Conservation (phyloP, 2,888 invertebrate species). For the Hirtodrosophila duncani region DNA sequence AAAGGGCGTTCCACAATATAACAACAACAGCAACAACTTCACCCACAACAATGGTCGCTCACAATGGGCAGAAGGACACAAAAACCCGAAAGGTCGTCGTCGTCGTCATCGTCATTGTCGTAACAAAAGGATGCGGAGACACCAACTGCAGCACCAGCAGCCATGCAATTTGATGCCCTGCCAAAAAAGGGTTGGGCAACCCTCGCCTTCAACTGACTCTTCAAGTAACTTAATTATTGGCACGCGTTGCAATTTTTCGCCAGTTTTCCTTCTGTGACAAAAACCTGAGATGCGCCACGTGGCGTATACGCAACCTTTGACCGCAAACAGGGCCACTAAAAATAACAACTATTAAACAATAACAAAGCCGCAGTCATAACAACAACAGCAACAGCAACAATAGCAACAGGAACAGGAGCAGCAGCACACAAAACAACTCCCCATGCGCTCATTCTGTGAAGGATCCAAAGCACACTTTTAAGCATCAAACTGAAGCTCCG, state of each 20-base stretch:
- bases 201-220: neutral
- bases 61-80: conserved; percentile 63
- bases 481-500: conserved; percentile 31
- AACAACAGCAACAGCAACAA: neutral
- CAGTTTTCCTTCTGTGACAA: conserved; percentile 41
- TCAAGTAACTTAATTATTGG: conserved; percentile 72
- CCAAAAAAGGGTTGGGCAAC: conserved; percentile 43
- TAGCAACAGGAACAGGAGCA: conserved; percentile 9
- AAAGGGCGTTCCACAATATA: conserved; percentile 62
- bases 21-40: conserved; percentile 49
- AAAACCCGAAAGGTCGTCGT: conserved; percentile 53
- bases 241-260: conserved; percentile 73
- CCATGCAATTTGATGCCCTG: conserved; percentile 65
- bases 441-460: conserved; percentile 41
- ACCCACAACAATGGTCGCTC: no score
- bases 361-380: conserved; percentile 1
- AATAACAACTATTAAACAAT: conserved; percentile 31
- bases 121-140: conserved; percentile 69
- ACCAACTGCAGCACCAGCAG: conserved; percentile 60
- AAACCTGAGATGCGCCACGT: conserved; percentile 58
- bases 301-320: conserved; percentile 63
- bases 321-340: conserved; percentile 38
- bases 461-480: conserved; percentile 29
- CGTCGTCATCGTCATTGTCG: conserved; percentile 13
- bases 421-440: conserved; percentile 47